Conservation (phyloP, 2,113 vertebrate species). For the Aegypius monachus region DNA sequence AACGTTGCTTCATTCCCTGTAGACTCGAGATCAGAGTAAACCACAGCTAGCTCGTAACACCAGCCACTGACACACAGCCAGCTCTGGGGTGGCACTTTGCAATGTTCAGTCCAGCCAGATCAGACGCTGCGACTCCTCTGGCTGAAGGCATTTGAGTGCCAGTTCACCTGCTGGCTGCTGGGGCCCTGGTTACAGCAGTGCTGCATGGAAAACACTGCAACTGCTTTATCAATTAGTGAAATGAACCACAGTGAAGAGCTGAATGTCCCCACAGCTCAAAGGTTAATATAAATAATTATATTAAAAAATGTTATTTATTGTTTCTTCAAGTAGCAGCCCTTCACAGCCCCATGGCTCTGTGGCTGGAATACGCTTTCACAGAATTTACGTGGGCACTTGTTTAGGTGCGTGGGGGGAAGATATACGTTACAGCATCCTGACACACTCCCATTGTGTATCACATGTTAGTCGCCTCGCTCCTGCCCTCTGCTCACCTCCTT, state of each 20-base stretch:
- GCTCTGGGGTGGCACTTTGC: background rate
- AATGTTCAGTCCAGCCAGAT: background rate
- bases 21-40: background rate
- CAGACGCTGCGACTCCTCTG: background rate
- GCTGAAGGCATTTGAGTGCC: background rate
- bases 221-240: background rate
- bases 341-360: background rate
- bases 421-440: constrained; percentile 23
- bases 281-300: background rate
- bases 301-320: constrained; percentile 24
- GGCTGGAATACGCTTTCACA: constrained; percentile 33
- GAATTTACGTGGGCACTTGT: constrained; percentile 43
- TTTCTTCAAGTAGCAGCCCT: background rate
- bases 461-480: background rate
- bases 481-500: constrained; percentile 25
- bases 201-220: background rate
- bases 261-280: background rate
- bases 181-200: background rate
- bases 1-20: background rate
- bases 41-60: background rate
- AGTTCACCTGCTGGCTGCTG: background rate
- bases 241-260: background rate
- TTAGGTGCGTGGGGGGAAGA: constrained; percentile 20
- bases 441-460: constrained; percentile 34
- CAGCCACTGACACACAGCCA: background rate